Conservation (phyloP, 1,140 invertebrate species). For the Formica selysi region DNA sequence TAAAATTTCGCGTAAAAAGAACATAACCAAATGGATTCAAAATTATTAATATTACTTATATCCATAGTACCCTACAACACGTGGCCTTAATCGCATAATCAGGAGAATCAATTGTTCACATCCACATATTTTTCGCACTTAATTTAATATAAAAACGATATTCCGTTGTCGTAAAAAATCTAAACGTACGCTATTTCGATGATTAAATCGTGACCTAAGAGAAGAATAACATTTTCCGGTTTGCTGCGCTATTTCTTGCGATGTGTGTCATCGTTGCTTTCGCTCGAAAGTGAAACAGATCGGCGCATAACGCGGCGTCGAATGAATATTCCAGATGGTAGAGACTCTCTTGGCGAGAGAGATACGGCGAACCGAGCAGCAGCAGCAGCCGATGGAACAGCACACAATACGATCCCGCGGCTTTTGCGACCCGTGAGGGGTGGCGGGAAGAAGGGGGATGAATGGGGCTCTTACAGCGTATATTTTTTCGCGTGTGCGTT, state of each 20-base stretch:
- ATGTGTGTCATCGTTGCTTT: not conserved
- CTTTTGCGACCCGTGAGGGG: not conserved
- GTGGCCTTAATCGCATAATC: not conserved
- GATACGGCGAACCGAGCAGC: not conserved
- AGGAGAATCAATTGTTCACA: not conserved
- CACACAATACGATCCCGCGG: constrained; percentile 20
- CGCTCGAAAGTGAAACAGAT: constrained; percentile 2
- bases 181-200: not conserved
- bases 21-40: not conserved
- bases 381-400: not conserved
- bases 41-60: not conserved
- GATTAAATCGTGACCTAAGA: not conserved
- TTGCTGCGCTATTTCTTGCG: not conserved
- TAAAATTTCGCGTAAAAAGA: not conserved
- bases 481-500: constrained; percentile 25
- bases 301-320: constrained; percentile 16
- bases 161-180: not conserved
- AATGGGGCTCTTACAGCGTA: constrained; percentile 2
- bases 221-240: not conserved
- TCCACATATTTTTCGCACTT: not conserved
- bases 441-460: not conserved
- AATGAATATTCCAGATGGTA: constrained; percentile 32
- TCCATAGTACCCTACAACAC: not conserved
- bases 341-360: not conserved
- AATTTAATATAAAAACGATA: not conserved